A percentile compares a stretch with the other conserved stretches of the same genome.
Evolutionary conservation across 2,888 invertebrate species (phyloP).

Genomic region (Lathronympha strigana): DNA sequence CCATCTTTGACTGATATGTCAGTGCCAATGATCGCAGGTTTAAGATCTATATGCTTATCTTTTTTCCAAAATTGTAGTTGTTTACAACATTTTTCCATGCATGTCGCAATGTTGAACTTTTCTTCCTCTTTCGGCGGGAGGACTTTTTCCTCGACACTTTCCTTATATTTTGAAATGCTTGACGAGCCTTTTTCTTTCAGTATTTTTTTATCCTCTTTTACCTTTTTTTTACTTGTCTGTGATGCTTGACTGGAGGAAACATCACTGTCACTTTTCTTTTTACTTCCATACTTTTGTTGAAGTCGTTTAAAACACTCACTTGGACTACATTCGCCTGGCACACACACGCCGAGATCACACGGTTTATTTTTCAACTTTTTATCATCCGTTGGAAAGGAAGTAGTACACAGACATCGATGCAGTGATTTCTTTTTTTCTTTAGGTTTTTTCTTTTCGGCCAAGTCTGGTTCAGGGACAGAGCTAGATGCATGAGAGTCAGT

Average conservation of each 20-base stretch:
- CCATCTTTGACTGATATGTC: constrained; percentile 14
- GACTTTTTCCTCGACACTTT: constrained; percentile 1
- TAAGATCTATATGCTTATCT: constrained; percentile 7
- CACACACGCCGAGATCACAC: constrained; percentile 17
- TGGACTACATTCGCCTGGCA: constrained; percentile 3
- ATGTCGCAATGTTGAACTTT: neutral
- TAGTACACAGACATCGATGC: constrained; percentile 23
- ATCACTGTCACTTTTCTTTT: constrained; percentile 18
- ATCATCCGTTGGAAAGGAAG: constrained; percentile 24
- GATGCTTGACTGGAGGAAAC: constrained; percentile 5
- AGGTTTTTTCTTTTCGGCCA: neutral
- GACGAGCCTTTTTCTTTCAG: constrained; percentile 23
- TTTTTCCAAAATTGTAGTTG: constrained; percentile 8
- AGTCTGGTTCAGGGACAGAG: neutral
- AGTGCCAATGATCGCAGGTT: constrained; percentile 13
- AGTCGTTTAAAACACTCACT: constrained; percentile 19
- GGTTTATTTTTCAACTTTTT: constrained; percentile 11
- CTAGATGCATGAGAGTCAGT: neutral
- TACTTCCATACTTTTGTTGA: constrained; percentile 12
- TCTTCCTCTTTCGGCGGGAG: neutral
- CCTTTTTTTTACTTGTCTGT: constrained; percentile 8
- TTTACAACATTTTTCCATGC: neutral
- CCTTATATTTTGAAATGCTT: constrained; percentile 22
- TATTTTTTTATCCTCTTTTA: constrained; percentile 2
- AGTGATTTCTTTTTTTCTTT: constrained; percentile 1